Conservation (phyloP, 2,797 vertebrate species). For the Urocyon cinereoargenteus region DNA sequence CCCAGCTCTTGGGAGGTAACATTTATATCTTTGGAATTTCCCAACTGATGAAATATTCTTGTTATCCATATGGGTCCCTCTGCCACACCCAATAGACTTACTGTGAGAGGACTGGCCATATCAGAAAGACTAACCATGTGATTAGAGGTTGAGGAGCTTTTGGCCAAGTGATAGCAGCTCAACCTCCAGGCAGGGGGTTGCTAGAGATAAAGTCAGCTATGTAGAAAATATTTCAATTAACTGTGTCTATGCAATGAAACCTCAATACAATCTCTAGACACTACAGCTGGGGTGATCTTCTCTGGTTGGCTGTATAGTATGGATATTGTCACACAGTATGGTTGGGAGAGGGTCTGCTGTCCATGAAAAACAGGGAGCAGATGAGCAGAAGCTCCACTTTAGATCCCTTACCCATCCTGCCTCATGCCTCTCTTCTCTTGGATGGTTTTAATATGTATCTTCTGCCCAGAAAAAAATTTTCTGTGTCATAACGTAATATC, state of each 20-base stretch:
- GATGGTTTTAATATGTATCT: neutral
- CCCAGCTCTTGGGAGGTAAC: neutral
- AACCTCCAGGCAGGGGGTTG: neutral
- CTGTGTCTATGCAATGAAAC: accelerated
- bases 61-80: neutral
- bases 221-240: neutral
- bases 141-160: neutral
- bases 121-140: neutral
- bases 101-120: neutral
- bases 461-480: neutral
- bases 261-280: neutral
- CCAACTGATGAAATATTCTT: neutral
- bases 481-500: neutral
- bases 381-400: too few species aligned
- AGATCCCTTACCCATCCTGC: neutral
- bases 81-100: neutral
- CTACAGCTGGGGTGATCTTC: neutral
- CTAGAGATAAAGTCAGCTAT: neutral
- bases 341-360: neutral
- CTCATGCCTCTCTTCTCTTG: neutral
- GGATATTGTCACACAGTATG: neutral
- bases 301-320: neutral
- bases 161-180: too few species aligned
- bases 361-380: neutral
- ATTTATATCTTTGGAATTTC: neutral